Base-by-base conservation (phyloP, 1,140 invertebrate species). In the Frieseomelitta varia region DNA sequence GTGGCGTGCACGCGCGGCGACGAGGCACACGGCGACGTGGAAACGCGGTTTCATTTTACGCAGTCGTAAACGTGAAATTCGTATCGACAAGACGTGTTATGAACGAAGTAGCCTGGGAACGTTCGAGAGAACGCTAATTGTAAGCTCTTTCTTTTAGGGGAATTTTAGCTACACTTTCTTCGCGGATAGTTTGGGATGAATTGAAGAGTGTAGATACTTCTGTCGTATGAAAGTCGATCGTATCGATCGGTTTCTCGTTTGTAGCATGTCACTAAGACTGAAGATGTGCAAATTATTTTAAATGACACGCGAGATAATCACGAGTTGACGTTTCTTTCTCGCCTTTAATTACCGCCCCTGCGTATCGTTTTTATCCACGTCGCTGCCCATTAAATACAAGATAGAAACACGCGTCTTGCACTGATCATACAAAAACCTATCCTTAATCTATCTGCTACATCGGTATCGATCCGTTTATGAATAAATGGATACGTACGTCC, bases 41-140 rank as follows among this genome's bases (percentile, higher is more conserved):
- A 24, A 21, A 39, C 27, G 53, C 27, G 77, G 85, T 81, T 84
- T 90, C 86, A 85, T 90, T 90, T 90, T 88, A 90, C 89, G 83
- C 83, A 63, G 73, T 90, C 88, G 83, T 89, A 86, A 85, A 88
- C 88, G 86, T 34, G 86, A 88, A 90, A 87, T 88, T 86, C 79
- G 77, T 90, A 90, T 90, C 82, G 85, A 69, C 77, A 24, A 27
- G 72, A 47, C 80, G 76, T 67, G 73, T 47, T 47, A 58, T 69
- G 76, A 76, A 56, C 76, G 69, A 71, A 68, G 81, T 67, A 75
- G 80, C 51, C 51, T 76, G 72, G 81, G 34, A 88, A 79, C 82
- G 72, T 75, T 63, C 65, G 58, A 51, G 30, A 51, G 34, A 68
- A 69, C 58, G 58, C 34, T 39, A 75, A 6, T 65, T 19, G 68